These are phyloP conservation scores for Nixonia krombeini DNA, from an alignment of 1,140 invertebrate species.

Conservation along the genomic window DNA sequence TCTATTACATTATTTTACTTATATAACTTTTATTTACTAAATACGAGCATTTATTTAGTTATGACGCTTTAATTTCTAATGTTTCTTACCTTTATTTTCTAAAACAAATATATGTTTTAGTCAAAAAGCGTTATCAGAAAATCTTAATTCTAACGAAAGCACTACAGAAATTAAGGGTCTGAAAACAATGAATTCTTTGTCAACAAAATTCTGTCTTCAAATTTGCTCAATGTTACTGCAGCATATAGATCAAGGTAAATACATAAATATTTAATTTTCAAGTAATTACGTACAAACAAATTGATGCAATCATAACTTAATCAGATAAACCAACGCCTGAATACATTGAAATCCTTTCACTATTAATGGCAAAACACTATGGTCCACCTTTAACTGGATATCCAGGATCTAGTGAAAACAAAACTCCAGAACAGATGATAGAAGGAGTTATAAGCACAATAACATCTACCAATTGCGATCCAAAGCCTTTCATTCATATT, in stretches of 20 bases:
- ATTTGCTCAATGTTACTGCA: slow-evolving; percentile 63
- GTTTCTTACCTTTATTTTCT: too few species aligned
- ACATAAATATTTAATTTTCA: background rate
- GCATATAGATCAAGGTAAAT: slow-evolving; percentile 65
- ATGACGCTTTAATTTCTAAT: too few species aligned
- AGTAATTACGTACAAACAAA: background rate
- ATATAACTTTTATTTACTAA: too few species aligned
- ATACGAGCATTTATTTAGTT: too few species aligned
- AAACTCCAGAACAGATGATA: slow-evolving; percentile 66
- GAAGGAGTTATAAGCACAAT: slow-evolving; percentile 65
- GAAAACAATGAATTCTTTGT: slow-evolving; percentile 58
- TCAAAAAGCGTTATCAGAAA: slow-evolving; percentile 36
- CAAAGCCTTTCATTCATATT: slow-evolving; percentile 67
- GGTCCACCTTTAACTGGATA: slow-evolving; percentile 64
- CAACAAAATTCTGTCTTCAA: slow-evolving; percentile 66
- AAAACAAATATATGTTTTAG: slow-evolving; percentile 21
- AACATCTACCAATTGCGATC: slow-evolving; percentile 58
- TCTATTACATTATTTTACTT: background rate
- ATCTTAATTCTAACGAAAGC: slow-evolving; percentile 51
- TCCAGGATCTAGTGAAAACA: slow-evolving; percentile 59
- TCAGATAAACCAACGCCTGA: slow-evolving; percentile 65
- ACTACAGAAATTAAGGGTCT: slow-evolving; percentile 36
- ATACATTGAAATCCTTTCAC: slow-evolving; percentile 66
- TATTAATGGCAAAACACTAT: slow-evolving; percentile 62
- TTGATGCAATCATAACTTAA: slow-evolving; percentile 20